Base-by-base conservation (phyloP, 2,888 invertebrate genomes). In the Drosophila nr. medialis region DNA sequence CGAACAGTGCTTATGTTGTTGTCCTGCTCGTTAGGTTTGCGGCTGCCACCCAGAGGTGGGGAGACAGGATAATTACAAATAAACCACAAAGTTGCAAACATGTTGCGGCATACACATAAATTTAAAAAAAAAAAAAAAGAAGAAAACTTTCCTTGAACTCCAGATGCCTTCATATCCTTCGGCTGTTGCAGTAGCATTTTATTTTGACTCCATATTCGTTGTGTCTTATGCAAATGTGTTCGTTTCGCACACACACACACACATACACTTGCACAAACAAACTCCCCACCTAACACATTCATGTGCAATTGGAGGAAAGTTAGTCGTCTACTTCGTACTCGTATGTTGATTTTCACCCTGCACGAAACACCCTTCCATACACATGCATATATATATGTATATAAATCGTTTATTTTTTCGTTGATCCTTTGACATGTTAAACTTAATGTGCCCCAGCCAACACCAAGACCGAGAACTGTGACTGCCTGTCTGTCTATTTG, bases 341-440 rank as follows among this genome's bases (percentile, higher is more conserved):
- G 72, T 85, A 83, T 83, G 85, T 64, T 77, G 86, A 74, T 86
- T 90, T 80, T 72, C 50, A 62, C 42, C 40, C 65, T 63, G 64
- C 80, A 70, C 71, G 49, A 34, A 48, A 66, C 53, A 32, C 45
- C 27, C 53, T 54, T 63, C 27, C 50, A 42, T 29, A 45, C 30
- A 15, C 15, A 42, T 36, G 29, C 53, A 15, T 15, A 40, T 62
- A 58, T 32, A 15, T n/a, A 42, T 32, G 29, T 58, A 15, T 15
- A 45, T 62, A 58, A 64, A 21, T 61, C 36, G 64, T 58, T 59
- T 59, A 51, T 68, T 69, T 74, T 76, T 75, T 48, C 72, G 58
- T 84, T 90, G 88, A 87, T 90, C 86, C 90, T 90, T 89, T 86
- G 86, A 86, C 90, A 89, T 89, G 87, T 77, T 84, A 84, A 90